Base-by-base conservation (phyloP, 2,888 invertebrate genomes). In the Nowickia ferox region DNA sequence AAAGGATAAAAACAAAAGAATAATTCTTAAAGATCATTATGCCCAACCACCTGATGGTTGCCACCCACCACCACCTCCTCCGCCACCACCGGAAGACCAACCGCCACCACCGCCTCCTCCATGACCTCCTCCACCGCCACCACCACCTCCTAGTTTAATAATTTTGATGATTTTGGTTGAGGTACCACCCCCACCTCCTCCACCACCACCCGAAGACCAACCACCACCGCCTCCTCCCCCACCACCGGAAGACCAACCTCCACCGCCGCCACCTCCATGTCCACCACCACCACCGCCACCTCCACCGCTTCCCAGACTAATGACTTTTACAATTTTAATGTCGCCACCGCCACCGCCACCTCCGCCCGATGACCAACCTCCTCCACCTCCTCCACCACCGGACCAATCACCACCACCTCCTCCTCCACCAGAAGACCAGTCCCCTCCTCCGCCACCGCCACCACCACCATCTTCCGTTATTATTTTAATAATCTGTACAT, bases 31-130 rank as follows among this genome's bases (percentile, higher is more conserved):
- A 55, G n/a, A 44, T 30, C 0, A 13, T 88, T 88, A 92, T 77
- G 90, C 91, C 92, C 91, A 92, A 63, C 87, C 88, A 9, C 88
- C 88, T 10, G 88, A 86, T 71, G 88, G 87, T 65, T 88, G 87
- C 88, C 88, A 88, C 9, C 88, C 88, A 72, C 89, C 88, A 17
- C 88, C 88, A 71, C 87, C 68, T 40, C 68, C 68, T 11, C 87
- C 84, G 5, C 87, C 79, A 10, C 87, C 87, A 9, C 87, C 86
- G 30, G 30, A 30, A 30, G 30, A 30, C 30, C 30, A 30, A 30
- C 30, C 30, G 5, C 30, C 84, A 8, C 87, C 79, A 10, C 87
- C 87, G 9, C 87, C 86, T 30, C 88, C 87, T 8, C 84, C 90
- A 9, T 89, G 89, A 2, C 90, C 87, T 8, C 88, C 88, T 4